Percentiles rank a stretch among this genome's conserved stretches.
These are phyloP conservation scores for Scyliorhinus canicula DNA, from an alignment of 2,797 vertebrate species.

Conservation along the genomic window DNA sequence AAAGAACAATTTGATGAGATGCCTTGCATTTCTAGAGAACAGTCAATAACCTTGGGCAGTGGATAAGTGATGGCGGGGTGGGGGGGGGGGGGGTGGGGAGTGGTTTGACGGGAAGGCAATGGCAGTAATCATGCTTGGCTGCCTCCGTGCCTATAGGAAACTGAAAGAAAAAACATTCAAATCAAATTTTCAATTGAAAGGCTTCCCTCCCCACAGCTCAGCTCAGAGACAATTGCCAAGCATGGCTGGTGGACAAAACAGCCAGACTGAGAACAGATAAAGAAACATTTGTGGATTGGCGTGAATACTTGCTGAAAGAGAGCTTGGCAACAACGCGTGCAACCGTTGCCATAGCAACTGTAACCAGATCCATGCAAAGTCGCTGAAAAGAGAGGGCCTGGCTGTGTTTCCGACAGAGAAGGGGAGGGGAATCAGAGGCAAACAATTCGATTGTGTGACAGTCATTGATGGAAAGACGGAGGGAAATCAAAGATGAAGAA, in stretches of 20 bases:
- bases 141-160: background rate
- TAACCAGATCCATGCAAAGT: constrained; percentile 12
- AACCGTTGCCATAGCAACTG: background rate
- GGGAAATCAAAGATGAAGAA: background rate
- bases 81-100: background rate
- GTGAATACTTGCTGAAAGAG: background rate
- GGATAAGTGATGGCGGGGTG: background rate
- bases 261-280: background rate
- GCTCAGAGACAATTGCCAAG: background rate
- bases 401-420: background rate
- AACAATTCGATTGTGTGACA: background rate
- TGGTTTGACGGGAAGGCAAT: background rate
- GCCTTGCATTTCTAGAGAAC: background rate
- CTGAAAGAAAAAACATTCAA: background rate
- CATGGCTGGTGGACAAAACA: background rate
- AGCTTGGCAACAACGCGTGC: background rate
- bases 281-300: background rate
- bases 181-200: background rate
- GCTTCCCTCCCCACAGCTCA: background rate
- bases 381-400: background rate
- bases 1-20: background rate
- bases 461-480: background rate
- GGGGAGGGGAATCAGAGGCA: background rate
- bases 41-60: background rate
- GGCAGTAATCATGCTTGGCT: no score